Evolutionary conservation across 2,113 vertebrate species (phyloP).

Genomic region (Salvelinus fontinalis): DNA sequence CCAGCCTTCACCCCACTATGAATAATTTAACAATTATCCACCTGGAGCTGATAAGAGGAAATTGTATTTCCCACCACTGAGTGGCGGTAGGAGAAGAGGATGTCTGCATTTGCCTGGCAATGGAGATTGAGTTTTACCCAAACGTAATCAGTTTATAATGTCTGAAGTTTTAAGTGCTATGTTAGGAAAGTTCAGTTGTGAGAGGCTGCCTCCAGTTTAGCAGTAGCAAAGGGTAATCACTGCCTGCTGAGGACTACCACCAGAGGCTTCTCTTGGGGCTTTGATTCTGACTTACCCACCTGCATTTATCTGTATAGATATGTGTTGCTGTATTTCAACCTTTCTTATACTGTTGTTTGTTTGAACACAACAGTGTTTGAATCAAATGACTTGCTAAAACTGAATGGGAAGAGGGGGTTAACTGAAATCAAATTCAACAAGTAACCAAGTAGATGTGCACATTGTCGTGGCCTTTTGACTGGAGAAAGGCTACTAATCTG

Average conservation of each 20-base stretch:
- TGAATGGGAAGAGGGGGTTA: no score
- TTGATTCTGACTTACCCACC: neutral
- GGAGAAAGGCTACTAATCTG: no score
- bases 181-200: slow-evolving; percentile 34
- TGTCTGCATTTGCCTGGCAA: slow-evolving; percentile 39
- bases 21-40: slow-evolving; percentile 70
- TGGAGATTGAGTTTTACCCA: slow-evolving; percentile 16
- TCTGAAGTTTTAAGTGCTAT: slow-evolving; percentile 19
- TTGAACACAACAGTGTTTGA: no score
- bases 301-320: no score
- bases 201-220: slow-evolving; percentile 6
- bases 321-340: no score
- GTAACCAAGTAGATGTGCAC: no score
- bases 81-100: neutral
- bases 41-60: slow-evolving; percentile 55
- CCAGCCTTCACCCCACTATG: slow-evolving; percentile 60
- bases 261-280: neutral
- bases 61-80: slow-evolving; percentile 52
- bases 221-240: slow-evolving; percentile 21
- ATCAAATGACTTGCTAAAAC: no score
- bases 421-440: no score
- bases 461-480: no score
- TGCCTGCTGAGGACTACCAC: slow-evolving; percentile 8
- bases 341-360: no score
- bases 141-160: slow-evolving; percentile 48